Evolutionary conservation across 2,888 invertebrate genomes (phyloP).

Genomic region (Proisotoma minuta): DNA sequence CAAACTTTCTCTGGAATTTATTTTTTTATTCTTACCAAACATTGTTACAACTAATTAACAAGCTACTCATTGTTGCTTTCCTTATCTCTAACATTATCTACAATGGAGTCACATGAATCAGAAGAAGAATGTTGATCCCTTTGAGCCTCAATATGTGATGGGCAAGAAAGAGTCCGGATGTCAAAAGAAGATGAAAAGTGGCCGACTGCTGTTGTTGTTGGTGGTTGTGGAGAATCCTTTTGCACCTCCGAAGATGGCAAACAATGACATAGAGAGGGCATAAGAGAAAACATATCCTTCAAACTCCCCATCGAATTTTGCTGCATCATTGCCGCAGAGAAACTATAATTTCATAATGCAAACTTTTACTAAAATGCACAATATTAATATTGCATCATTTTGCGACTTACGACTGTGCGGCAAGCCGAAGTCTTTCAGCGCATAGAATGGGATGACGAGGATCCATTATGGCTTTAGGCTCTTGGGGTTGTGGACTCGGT

Average conservation of each 20-base stretch:
- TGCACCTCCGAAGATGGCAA: constrained; percentile 13
- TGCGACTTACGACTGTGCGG: constrained; percentile 43
- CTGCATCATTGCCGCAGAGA: constrained; percentile 41
- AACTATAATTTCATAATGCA: too few relatives aligned
- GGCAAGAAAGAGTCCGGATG: too few relatives aligned
- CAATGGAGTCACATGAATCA: too few relatives aligned
- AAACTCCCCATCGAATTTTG: constrained; percentile 34
- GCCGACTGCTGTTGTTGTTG: background rate
- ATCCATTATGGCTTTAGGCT: constrained; percentile 18
- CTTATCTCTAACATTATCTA: too few relatives aligned
- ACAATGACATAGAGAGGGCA: constrained; percentile 41
- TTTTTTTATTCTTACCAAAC: too few relatives aligned
- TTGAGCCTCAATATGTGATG: too few relatives aligned
- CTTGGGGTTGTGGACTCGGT: background rate
- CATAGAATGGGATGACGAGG: constrained; percentile 35
- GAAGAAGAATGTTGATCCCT: too few relatives aligned
- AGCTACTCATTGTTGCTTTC: too few relatives aligned
- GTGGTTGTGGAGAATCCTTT: background rate
- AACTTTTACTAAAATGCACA: background rate
- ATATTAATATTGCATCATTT: background rate
- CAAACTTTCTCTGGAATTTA: too few relatives aligned
- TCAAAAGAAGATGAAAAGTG: too few relatives aligned
- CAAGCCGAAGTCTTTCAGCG: constrained; percentile 42
- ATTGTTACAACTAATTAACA: too few relatives aligned
- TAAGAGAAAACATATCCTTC: constrained; percentile 39